These are phyloP conservation scores for Philaethria dido DNA, from an alignment of 2,888 invertebrate species.

Conservation along the genomic window DNA sequence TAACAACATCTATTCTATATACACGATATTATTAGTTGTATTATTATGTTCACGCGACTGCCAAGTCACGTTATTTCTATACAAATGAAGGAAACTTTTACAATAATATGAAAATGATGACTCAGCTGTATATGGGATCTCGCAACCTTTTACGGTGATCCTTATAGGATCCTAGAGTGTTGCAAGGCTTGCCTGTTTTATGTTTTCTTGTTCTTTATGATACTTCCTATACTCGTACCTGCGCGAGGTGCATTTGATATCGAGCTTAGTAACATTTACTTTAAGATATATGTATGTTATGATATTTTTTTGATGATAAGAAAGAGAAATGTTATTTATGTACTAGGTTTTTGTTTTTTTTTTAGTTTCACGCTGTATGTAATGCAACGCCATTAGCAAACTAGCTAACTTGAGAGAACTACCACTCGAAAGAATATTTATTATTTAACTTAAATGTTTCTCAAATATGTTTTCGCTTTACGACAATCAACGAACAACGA, in stretches of 20 bases:
- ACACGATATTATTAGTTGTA: neutral
- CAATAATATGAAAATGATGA: constrained; percentile 1
- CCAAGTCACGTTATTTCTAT: neutral
- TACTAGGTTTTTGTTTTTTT: neutral
- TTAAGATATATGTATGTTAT: no score
- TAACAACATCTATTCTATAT: neutral
- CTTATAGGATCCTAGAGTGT: neutral
- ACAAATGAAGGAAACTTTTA: neutral
- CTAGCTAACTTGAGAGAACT: neutral
- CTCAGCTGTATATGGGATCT: neutral
- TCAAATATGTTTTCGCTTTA: no score
- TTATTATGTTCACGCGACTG: neutral
- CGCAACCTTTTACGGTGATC: constrained; percentile 2
- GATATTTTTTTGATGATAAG: no score
- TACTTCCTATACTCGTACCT: neutral
- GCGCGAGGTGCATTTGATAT: no score
- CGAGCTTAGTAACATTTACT: no score
- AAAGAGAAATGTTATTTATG: neutral
- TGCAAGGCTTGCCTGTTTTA: neutral
- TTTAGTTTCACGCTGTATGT: no score
- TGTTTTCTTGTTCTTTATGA: neutral
- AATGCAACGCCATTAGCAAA: no score
- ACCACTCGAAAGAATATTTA: neutral
- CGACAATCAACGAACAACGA: no score
- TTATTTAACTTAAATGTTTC: neutral